These are phyloP conservation scores for Xiphorhynchus erythropygius DNA, from an alignment of 2,797 vertebrate species.

Conservation along the genomic window DNA sequence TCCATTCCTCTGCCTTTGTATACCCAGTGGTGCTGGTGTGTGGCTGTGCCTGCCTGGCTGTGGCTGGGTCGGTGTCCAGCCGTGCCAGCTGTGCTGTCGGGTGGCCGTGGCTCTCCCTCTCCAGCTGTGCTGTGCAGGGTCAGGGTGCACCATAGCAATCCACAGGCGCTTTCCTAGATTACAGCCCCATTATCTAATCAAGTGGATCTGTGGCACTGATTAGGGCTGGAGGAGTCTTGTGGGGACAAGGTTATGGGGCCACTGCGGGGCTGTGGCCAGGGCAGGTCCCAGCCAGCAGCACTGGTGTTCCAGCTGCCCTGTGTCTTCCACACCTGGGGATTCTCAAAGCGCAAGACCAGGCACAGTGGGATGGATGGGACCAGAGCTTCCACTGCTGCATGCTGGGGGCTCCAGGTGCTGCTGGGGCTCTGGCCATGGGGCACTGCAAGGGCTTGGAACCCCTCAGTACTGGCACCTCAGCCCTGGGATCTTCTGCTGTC, in stretches of 20 bases:
- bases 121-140: constrained; percentile 27
- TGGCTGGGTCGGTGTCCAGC: fast-evolving
- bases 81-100: background rate
- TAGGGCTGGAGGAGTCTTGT: background rate
- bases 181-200: constrained; percentile 62
- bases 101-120: background rate
- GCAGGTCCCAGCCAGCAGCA: background rate
- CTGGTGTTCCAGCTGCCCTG: background rate
- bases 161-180: constrained; percentile 48
- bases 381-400: fast-evolving
- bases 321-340: fast-evolving
- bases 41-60: background rate
- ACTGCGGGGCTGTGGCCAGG: fast-evolving
- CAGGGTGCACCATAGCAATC: background rate
- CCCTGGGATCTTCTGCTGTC: background rate
- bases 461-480: fast-evolving
- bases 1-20: fast-evolving
- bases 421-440: background rate
- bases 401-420: fast-evolving
- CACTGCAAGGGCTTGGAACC: fast-evolving
- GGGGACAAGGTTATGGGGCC: constrained; percentile 61
- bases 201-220: background rate
- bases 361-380: fast-evolving
- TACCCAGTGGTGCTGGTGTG: fast-evolving
- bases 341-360: background rate